Conservation (phyloP, 2,888 invertebrate genomes). For the Ophioninae sp. region DNA sequence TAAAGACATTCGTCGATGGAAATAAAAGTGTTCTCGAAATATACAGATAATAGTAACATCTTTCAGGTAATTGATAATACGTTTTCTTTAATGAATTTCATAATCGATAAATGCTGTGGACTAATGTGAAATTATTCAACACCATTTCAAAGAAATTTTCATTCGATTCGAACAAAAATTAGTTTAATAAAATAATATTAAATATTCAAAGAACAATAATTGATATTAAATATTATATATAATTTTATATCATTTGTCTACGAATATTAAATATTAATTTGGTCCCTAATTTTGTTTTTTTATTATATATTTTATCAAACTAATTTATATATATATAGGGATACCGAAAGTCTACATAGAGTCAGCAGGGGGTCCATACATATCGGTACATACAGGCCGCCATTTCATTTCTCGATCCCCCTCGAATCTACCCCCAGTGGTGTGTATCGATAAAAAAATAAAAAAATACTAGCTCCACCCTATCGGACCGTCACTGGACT, state of each 20-base stretch:
- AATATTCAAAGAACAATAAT: too few species aligned
- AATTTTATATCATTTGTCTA: too few species aligned
- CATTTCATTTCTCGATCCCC: constrained; percentile 75
- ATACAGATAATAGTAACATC: not conserved
- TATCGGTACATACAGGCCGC: constrained; percentile 65
- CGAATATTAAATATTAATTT: too few species aligned
- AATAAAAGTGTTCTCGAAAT: not conserved
- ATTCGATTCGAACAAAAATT: too few species aligned
- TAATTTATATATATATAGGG: not conserved
- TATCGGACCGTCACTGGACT: constrained; percentile 77
- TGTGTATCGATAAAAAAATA: constrained; percentile 75
- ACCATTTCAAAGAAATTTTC: too few species aligned
- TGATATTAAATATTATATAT: too few species aligned
- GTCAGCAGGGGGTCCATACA: constrained; percentile 52
- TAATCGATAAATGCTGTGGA: too few species aligned
- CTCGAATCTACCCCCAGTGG: constrained; percentile 70
- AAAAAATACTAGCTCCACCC: constrained; percentile 71
- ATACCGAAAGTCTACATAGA: not conserved
- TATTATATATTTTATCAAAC: not conserved
- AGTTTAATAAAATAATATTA: too few species aligned
- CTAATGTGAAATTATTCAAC: too few species aligned
- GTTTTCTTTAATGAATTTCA: not conserved
- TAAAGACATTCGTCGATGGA: not conserved
- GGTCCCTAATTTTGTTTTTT: not conserved
- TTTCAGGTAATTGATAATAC: not conserved